Evolutionary conservation across 2,797 vertebrate species (phyloP), one percentile per base, ranked within the genome.

Genomic region (Etheostoma perlongum): DNA sequence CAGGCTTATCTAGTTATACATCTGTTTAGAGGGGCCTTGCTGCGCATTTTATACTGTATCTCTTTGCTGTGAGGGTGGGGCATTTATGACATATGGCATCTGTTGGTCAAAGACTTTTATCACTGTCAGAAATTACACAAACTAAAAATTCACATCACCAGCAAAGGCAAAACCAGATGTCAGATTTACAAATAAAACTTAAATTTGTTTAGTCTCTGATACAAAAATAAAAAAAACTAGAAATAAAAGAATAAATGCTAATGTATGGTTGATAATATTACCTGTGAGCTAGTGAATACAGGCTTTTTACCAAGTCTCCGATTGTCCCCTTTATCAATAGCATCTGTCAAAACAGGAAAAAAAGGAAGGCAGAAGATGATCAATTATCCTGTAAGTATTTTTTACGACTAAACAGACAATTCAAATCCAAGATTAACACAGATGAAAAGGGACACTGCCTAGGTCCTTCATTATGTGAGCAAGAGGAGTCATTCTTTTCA

Each of bases 271-370:
- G 11, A 21, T 58, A 1, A 53, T 23, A 81, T 95, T 96, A 98
- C 97, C 97, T 97, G 97, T 84, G 97, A 97, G 92, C 97, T 98
- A 78, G 92, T 96, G 90, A 99, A 97, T 72, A 97, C 84, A 53
- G 96, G 97, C 88, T 96, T 99, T 95, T 96, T 98, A 79, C 94
- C 93, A 83, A 97, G 96, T 93, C 95, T 96, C 92, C 96, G 94
- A 90, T 95, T 96, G 95, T 98, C 97, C 67, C 97, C 97, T 91
- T 95, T 97, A 94, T 99, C 97, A 95, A 98, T 96, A 81, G 98
- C 97, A 93, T 96, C 98, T 99, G 85, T 80, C 23, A 79, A 60
- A 79, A 79, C 18, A 81, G 2, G 36, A 72, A 15, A n/a, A n/a
- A 83, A 78, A 59, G 25, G n/a, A 78, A 46, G 51, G 72, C 25